Conservation (phyloP, 2,797 vertebrate species). For the Chiroxiphia lanceolata region DNA sequence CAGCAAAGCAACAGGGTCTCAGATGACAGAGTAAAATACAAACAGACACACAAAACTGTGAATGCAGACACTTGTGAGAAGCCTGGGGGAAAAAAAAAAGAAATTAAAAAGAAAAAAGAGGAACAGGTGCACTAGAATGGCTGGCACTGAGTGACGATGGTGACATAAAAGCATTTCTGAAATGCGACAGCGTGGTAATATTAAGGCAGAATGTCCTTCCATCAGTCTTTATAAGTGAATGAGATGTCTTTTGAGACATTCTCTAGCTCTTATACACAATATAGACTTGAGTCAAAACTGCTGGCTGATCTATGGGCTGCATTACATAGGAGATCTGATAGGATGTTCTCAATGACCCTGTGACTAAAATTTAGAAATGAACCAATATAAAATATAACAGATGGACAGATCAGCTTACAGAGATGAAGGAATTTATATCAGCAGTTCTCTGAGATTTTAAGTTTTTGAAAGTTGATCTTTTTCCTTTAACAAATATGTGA, state of each 20-base stretch:
- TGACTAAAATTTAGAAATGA: background rate
- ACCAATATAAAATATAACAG: background rate
- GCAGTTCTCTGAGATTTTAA: background rate
- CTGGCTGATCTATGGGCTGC: background rate
- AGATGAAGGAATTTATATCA: slow-evolving; percentile 1
- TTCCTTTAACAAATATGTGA: background rate
- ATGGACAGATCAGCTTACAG: background rate
- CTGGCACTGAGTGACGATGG: background rate
- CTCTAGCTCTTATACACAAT: background rate
- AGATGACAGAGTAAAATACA: background rate
- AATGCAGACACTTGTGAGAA: slow-evolving; percentile 8
- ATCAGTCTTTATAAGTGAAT: background rate
- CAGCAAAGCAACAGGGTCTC: slow-evolving; percentile 21
- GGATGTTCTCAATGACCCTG: background rate
- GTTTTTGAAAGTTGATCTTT: slow-evolving; percentile 21
- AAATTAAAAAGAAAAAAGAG: background rate
- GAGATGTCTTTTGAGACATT: background rate
- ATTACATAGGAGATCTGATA: background rate
- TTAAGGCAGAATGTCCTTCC: background rate
- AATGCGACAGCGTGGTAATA: background rate
- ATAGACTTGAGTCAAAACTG: background rate
- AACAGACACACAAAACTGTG: slow-evolving; percentile 7
- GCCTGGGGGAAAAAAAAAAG: no score
- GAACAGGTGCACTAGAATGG: slow-evolving; percentile 24
- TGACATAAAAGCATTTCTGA: slow-evolving; percentile 29